Evolutionary conservation across 2,797 vertebrate genomes (phyloP), one percentile per base, ranked within the genome.

Genomic region (Cuniculus paca): DNA sequence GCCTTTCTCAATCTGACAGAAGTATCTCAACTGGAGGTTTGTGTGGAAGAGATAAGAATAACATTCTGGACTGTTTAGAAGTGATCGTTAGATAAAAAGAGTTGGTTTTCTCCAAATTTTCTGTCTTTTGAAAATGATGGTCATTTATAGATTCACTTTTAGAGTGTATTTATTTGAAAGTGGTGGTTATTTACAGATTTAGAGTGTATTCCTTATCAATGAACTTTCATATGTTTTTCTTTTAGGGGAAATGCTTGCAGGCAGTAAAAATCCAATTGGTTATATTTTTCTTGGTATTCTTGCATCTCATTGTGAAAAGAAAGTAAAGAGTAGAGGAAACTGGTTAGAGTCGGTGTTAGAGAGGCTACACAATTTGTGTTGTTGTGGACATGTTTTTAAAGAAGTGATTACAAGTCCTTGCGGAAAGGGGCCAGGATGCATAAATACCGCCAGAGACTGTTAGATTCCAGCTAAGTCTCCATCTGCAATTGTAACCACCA

Each of bases 191-290:
- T 89, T 96, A 93, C 54, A 50, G 65, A 89, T 87, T 6, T 8
- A 78, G 45, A 70, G 26, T 75, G 63, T 94, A 95, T 87, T n/a
- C 42, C 58, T 97, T 95, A 88, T 79, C 58, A 80, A 34, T 83
- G 81, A 75, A 90, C 6, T 31, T 81, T 93, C n/a, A 24, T 65
- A 9, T 75, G 16, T 88, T 94, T 95, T n/a, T 92, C 39, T 93
- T 96, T 80, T 84, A 86, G n/a, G 45, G 34, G 13, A 95, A 96
- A 50, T 52, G 31, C 42, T 96, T 97, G 34, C 42, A 96, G 28
- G 65, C 14, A 60, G 39, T 36, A 87, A 81, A 79, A 52, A 83
- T 52, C 28, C 48, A 79, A 19, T 63, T 48, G n/a, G 24, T 81
- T 95, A 28, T 36, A 31, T 48, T 88, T 96, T 89, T 77, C 61